These are phyloP conservation scores for Malurus leucopterus DNA, from an alignment of 2,797 vertebrate genomes.

Conservation along the genomic window DNA sequence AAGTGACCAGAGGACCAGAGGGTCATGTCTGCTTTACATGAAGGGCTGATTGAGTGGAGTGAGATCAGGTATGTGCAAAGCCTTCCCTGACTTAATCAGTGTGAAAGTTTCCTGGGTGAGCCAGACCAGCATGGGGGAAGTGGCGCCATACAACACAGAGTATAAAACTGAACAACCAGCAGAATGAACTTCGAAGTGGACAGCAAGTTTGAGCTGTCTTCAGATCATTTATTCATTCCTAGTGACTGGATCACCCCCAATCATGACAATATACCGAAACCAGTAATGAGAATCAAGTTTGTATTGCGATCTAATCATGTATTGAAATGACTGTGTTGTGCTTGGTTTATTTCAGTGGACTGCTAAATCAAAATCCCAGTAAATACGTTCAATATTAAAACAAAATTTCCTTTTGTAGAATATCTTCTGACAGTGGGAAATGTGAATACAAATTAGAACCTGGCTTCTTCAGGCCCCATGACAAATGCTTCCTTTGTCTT, in stretches of 20 bases:
- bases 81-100: background rate
- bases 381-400: background rate
- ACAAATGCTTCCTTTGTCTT: background rate
- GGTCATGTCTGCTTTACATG: background rate
- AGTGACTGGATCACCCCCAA: background rate
- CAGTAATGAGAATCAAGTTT: background rate
- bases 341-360: background rate
- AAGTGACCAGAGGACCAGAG: background rate
- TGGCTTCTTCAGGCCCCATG: background rate
- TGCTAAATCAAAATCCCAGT: background rate
- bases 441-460: background rate
- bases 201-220: background rate
- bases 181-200: background rate
- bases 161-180: background rate
- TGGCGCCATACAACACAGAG: rapidly evolving
- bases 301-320: background rate
- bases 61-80: background rate
- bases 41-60: background rate
- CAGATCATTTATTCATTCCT: background rate
- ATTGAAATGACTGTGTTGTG: background rate
- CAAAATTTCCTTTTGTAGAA: background rate
- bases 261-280: background rate
- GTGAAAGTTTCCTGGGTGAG: background rate
- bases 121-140: background rate
- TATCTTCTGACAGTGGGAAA: background rate